A percentile compares a stretch with the other conserved stretches of the same genome.
These are phyloP conservation scores for Gastrophysa polygoni DNA, from an alignment of 2,888 invertebrate genomes.

Conservation along the genomic window DNA sequence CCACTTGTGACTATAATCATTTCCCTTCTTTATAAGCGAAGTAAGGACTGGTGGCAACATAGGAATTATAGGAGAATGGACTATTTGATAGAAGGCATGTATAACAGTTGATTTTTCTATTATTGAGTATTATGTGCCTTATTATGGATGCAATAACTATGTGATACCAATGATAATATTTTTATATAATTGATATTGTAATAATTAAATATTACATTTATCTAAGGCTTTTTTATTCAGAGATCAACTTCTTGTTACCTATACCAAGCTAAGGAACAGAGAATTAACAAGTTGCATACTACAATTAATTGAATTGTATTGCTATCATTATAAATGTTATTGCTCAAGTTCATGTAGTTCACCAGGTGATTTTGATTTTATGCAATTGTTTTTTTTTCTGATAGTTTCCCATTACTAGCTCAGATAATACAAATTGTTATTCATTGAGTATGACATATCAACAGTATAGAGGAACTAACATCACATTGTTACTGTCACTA, in stretches of 20 bases:
- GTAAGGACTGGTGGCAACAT: conserved; percentile 85
- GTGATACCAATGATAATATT: conserved; percentile 39
- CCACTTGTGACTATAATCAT: conserved; percentile 74
- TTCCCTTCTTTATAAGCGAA: conserved; percentile 70
- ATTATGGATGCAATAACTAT: conserved; percentile 37
- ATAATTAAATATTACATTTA: background rate
- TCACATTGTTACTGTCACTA: too few species aligned
- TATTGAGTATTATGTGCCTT: background rate
- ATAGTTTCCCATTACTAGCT: too few species aligned
- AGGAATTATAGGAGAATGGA: conserved; percentile 88
- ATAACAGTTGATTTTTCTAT: conserved; percentile 68
- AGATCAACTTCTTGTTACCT: background rate
- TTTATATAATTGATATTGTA: conserved; percentile 17
- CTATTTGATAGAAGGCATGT: conserved; percentile 88
- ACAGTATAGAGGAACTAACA: too few species aligned
- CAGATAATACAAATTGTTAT: too few species aligned
- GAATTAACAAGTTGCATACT: background rate
- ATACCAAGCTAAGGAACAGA: background rate
- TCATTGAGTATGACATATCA: too few species aligned
- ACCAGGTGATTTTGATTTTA: background rate
- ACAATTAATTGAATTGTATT: background rate
- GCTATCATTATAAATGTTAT: background rate
- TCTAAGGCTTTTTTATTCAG: background rate
- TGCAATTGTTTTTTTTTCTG: too few species aligned
- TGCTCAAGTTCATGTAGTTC: background rate